Evolutionary conservation across 37 sponge, comb jelly and placozoan genomes (phyloP).

Genomic region (Ianthella basta): DNA sequence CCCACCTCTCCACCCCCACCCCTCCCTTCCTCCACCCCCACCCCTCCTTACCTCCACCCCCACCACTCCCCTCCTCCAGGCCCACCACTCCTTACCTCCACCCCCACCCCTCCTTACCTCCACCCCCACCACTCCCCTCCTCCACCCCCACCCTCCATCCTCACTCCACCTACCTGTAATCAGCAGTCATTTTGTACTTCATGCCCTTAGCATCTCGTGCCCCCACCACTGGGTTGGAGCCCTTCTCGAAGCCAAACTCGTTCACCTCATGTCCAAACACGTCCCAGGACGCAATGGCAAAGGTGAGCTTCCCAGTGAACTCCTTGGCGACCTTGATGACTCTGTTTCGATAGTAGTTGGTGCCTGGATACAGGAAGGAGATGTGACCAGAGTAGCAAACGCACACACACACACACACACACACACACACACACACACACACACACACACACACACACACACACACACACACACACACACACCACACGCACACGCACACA

Average conservation of each 20-base stretch:
- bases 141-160: too few species aligned
- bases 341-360: constrained; percentile 92
- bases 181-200: constrained; percentile 77
- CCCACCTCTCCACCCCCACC: too few species aligned
- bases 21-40: too few species aligned
- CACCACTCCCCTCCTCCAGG: too few species aligned
- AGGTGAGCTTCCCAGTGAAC: constrained; percentile 56
- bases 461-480: background rate
- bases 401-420: background rate
- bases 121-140: too few species aligned
- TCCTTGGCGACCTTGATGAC: constrained; percentile 93
- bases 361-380: constrained; percentile 42
- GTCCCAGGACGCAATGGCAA: constrained; percentile 70
- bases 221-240: constrained; percentile 54
- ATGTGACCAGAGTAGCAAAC: background rate
- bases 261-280: constrained; percentile 52
- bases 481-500: background rate
- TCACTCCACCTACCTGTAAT: constrained; percentile 59
- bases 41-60: too few species aligned
- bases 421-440: background rate
- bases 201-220: constrained; percentile 54
- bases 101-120: too few species aligned
- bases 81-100: too few species aligned
- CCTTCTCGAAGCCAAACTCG: constrained; percentile 55
- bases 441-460: constrained; percentile 1